Evolutionary conservation across 2,888 invertebrate species (phyloP), one percentile per base, ranked within the genome.

Genomic region (Lasioglossum malachurum): DNA sequence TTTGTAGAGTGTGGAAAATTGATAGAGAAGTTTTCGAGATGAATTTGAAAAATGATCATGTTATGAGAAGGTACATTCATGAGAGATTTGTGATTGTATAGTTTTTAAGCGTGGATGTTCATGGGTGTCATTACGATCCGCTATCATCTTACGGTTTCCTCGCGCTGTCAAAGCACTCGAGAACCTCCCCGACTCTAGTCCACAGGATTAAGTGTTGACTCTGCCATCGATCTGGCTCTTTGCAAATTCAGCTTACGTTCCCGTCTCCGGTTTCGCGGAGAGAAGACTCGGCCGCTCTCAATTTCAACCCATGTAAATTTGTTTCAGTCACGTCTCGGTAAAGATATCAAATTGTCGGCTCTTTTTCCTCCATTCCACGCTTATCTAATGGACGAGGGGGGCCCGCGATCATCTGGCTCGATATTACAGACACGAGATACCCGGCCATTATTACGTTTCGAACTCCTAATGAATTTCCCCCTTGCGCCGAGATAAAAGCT

Each of bases 121-220:
- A 71, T 79, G 80, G 75, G 64, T 57, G 77, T 88, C 78, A 83
- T 88, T 88, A 82, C 82, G 79, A 85, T 46, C 80, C 35, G 76
- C 78, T 88, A 85, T 88, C 88, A 27, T 64, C 82, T 88, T 85
- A 80, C 80, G 72, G n/a, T 79, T 77, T 74, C 83, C 75, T 81
- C 67, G 23, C 71, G 73, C 74, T 71, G 78, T 77, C 83, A 75
- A 87, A 80, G 83, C 75, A 87, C 84, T 87, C 57, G 27, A 46
- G 71, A 41, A 49, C 76, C 75, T n/a, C 60, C 46, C 23, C 53
- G 35, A 67, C 49, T 38, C 53, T 57, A 31, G 53, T 74, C 31
- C 79, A 78, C 83, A 67, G 78, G 82, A 86, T 83, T 83, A 88
- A 88, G 88, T 86, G 88, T 88, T 86, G 88, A 86, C 88, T 78